Conservation (phyloP, 2,113 vertebrate genomes). For the Pelmatolapia mariae region DNA sequence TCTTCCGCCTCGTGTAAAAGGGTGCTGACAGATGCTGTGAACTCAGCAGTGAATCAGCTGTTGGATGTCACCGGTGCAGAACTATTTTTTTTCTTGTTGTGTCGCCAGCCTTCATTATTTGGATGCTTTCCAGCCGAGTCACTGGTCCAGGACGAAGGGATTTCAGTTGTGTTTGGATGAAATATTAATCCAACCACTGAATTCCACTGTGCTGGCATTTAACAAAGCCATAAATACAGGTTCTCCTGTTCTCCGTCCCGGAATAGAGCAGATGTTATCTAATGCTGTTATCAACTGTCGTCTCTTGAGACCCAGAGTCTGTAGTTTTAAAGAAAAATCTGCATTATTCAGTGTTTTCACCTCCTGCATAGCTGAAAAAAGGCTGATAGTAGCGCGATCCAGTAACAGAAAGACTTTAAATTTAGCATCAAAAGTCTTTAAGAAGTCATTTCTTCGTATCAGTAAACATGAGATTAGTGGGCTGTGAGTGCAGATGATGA, state of each 20-base stretch:
- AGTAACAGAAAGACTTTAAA: neutral
- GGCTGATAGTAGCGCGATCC: neutral
- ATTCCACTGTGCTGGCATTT: neutral
- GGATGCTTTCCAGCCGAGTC: neutral
- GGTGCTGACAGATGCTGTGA: neutral
- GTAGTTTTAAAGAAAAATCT: neutral
- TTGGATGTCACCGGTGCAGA: neutral
- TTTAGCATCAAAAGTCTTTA: neutral
- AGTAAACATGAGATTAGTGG: neutral
- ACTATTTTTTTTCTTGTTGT: neutral
- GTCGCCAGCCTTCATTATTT: neutral
- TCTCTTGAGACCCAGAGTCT: neutral
- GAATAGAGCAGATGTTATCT: neutral
- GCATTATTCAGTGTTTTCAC: constrained; percentile 2
- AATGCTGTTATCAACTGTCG: neutral
- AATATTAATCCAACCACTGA: neutral
- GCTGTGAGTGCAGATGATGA: neutral
- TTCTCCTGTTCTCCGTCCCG: neutral
- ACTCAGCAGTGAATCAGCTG: neutral
- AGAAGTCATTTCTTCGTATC: neutral
- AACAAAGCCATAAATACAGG: neutral
- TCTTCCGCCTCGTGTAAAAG: neutral
- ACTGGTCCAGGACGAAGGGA: neutral
- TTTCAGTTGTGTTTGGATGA: neutral
- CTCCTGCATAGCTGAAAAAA: neutral